phyloP scores from a whole-genome alignment of 2,888 invertebrate genomes.

The Tinea pellionella region DNA sequence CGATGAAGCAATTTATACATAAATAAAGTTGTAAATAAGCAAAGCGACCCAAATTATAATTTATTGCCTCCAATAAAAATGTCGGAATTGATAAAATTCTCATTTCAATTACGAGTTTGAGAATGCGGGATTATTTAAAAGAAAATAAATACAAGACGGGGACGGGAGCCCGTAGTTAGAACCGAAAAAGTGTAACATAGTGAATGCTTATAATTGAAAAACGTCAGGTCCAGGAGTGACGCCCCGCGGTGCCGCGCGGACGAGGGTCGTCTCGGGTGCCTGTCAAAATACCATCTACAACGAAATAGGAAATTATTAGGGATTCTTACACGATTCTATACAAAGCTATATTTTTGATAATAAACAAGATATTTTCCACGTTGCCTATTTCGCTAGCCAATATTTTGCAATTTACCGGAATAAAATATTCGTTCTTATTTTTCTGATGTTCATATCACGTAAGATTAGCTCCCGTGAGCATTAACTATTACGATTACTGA shows the following conservation, averaged over 20 bases:
- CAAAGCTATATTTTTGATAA: background rate
- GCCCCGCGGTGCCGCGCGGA: conserved; percentile 50
- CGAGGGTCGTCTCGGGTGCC: conserved; percentile 39
- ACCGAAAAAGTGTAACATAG: conserved; percentile 49
- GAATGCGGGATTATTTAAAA: conserved; percentile 6
- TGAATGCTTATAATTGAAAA: conserved; percentile 59
- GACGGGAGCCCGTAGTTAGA: background rate
- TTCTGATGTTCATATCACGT: background rate
- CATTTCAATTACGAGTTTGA: conserved; percentile 5
- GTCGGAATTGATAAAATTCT: background rate
- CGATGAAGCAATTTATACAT: background rate
- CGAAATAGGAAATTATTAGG: conserved; percentile 53
- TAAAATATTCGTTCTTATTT: background rate
- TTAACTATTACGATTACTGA: background rate
- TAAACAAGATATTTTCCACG: conserved; percentile 10
- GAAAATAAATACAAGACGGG: conserved; percentile 3
- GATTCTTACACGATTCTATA: conserved; percentile 12
- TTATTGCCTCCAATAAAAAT: conserved; percentile 1
- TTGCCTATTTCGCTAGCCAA: background rate
- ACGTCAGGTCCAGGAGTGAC: conserved; percentile 49
- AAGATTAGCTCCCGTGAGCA: background rate
- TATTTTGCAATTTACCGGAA: background rate
- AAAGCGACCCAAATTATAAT: background rate
- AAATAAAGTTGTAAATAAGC: background rate
- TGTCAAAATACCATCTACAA: conserved; percentile 45